Evolutionary conservation across 2,113 vertebrate genomes (phyloP).

Genomic region (Salminus brasiliensis): DNA sequence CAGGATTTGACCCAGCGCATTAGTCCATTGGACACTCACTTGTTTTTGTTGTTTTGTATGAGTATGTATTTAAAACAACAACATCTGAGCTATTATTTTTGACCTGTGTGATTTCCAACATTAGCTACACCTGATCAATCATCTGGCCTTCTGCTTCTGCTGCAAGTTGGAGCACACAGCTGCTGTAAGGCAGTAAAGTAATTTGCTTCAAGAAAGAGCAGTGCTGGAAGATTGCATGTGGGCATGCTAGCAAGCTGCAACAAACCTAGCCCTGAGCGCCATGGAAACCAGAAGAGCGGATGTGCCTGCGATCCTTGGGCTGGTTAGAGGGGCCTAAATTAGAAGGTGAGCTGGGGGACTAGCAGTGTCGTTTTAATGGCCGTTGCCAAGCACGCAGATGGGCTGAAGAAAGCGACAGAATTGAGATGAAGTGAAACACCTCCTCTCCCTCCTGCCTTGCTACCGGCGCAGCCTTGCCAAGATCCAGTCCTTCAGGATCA

Average conservation of each 20-base stretch:
- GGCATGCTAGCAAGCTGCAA: conserved; percentile 11
- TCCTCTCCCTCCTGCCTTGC: conserved; percentile 19
- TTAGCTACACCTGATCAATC: too few relatives aligned
- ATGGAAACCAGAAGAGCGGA: conserved; percentile 37
- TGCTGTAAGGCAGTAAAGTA: not conserved
- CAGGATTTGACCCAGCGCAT: too few relatives aligned
- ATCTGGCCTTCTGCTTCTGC: too few relatives aligned
- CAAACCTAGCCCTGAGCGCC: conserved; percentile 16
- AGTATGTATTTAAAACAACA: too few relatives aligned
- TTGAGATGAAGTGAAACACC: conserved; percentile 48
- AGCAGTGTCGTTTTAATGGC: conserved; percentile 41
- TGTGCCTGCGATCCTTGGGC: conserved; percentile 27
- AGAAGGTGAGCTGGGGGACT: conserved; percentile 46
- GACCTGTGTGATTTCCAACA: too few relatives aligned
- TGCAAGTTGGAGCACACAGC: not conserved
- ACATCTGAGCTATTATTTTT: too few relatives aligned
- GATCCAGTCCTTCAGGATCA: conserved; percentile 31
- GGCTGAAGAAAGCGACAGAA: conserved; percentile 37
- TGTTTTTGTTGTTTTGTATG: too few relatives aligned
- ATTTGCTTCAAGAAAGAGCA: not conserved
- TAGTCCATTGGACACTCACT: too few relatives aligned
- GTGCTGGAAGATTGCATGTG: not conserved
- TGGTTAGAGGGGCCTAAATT: conserved; percentile 33
- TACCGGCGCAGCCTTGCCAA: conserved; percentile 37
- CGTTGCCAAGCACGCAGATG: conserved; percentile 56